phyloP scores from a whole-genome alignment of 2,888 invertebrate genomes.

The Pachliopta kotzebuea region DNA sequence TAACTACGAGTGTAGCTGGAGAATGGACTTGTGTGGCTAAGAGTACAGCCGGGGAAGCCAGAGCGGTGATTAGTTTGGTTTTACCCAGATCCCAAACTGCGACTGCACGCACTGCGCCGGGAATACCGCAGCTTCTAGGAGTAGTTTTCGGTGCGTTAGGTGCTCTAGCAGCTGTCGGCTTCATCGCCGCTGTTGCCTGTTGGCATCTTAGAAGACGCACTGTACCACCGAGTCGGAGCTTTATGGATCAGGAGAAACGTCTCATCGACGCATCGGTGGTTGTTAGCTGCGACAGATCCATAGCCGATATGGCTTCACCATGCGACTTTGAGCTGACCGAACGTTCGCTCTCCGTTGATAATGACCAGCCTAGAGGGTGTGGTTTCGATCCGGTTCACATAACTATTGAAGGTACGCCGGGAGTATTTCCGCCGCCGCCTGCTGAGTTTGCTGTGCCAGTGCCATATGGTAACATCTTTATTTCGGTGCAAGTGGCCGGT shows the following conservation, averaged over 20 bases:
- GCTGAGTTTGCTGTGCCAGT: conserved; percentile 78
- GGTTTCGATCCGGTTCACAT: conserved; percentile 83
- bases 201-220: conserved; percentile 87
- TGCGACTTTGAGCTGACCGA: conserved; percentile 76
- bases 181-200: conserved; percentile 74
- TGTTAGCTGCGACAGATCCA: conserved; percentile 83
- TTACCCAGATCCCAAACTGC: conserved; percentile 84
- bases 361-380: conserved; percentile 65
- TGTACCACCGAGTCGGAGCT: conserved; percentile 84
- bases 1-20: conserved; percentile 90
- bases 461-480: conserved; percentile 88
- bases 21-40: conserved; percentile 91
- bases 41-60: conserved; percentile 83
- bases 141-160: conserved; percentile 88
- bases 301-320: conserved; percentile 82
- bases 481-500: conserved; percentile 89
- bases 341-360: conserved; percentile 63
- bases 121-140: conserved; percentile 86
- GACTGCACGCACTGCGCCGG: conserved; percentile 87
- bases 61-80: conserved; percentile 81
- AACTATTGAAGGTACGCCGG: conserved; percentile 80
- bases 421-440: conserved; percentile 75
- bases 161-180: conserved; percentile 84
- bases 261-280: conserved; percentile 87
- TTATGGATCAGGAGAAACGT: conserved; percentile 93